Evolutionary conservation across 2,797 vertebrate genomes (phyloP), one percentile per base, ranked within the genome.

Genomic region (Cirrhinus mrigala): DNA sequence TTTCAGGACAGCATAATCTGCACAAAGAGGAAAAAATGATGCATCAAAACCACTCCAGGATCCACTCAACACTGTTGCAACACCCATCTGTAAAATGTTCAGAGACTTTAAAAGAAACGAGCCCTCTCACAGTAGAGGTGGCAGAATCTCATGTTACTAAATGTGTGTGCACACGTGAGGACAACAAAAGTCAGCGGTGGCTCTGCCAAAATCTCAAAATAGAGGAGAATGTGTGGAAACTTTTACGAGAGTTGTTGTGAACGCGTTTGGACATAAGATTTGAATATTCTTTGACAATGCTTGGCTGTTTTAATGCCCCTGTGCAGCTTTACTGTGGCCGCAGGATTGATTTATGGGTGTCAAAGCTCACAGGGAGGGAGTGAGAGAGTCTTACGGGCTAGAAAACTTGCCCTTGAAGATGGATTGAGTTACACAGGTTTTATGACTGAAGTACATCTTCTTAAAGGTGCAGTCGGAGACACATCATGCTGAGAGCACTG

Each of bases 1-100:
- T 87, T 91, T 95, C 68, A 95, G 88, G 88, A 93, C 83, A 3
- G 93, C 91, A 91, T 97, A 98, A 86, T 96, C 97, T 98, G 91
- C 69, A 27, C n/a, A 84, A 29, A 77, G 75, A 69, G 87, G 12
- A 79, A 11, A 86, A 84, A 89, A 24, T 50, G 91, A 24, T 50
- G 91, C 75, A 90, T 0, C 10, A 77, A 64, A 79, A 82, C 18
- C n/a, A 37, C 40, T 81, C 58, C 68, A 80, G 68, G 24, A 71
- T 74, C 58, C 46, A 56, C 70, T 80, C 56, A 66, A 79, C 64
- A 75, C 81, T 56, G 20, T 70, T 71, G 29, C 50, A 88, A 89
- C 93, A 91, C 92, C 93, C 93, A 94, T 94, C 94, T 95, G 95
- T 92, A 94, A 90, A 91, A 92, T 76, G 81, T 90, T 88, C 78